Conservation (phyloP, 2,113 vertebrate genomes). For the Centropristis striata region DNA sequence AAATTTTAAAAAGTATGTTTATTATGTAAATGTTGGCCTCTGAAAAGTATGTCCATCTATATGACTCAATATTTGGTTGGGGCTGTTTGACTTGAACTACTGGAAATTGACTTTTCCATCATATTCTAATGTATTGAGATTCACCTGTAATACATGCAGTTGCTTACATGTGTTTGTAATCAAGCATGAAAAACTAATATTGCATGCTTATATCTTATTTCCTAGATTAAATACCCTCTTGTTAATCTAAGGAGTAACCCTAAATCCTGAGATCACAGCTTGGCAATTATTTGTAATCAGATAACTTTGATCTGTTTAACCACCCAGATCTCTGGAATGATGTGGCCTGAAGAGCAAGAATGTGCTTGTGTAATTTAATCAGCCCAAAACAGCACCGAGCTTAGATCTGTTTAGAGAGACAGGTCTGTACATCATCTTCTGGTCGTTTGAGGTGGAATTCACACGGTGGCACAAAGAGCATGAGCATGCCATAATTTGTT, state of each 20-base stretch:
- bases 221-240: conserved; percentile 8
- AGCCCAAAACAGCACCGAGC: conserved; percentile 31
- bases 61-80: no score
- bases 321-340: conserved; percentile 33
- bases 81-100: no score
- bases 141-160: no score
- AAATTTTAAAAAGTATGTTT: no score
- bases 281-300: conserved; percentile 33
- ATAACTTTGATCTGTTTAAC: conserved; percentile 38
- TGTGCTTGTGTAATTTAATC: conserved; percentile 46
- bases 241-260: conserved; percentile 8
- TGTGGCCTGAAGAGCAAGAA: conserved; percentile 29
- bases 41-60: no score
- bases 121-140: no score
- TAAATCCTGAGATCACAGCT: neutral
- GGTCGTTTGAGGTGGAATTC: conserved; percentile 29
- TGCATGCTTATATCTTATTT: neutral
- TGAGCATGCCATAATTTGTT: neutral
- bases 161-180: neutral
- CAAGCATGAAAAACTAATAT: neutral
- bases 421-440: conserved; percentile 27
- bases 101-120: no score
- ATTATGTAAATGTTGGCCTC: no score
- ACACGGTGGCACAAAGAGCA: neutral
- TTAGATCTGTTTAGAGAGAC: conserved; percentile 23